Evolutionary conservation across 2,888 invertebrate genomes (phyloP).

Genomic region (Caenorhabditis sulstoni): DNA sequence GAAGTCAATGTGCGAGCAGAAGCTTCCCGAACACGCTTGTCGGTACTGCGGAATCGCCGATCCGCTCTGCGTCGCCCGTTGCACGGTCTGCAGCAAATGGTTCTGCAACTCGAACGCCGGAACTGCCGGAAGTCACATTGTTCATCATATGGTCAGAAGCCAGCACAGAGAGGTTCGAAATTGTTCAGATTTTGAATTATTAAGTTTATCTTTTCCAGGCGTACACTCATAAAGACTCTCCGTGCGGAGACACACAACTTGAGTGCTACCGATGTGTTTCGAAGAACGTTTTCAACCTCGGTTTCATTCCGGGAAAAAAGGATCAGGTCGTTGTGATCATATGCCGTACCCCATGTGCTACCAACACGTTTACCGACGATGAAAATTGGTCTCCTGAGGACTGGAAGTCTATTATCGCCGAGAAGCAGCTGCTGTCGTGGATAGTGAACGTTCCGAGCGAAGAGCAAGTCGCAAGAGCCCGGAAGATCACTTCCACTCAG

Average conservation of each 20-base stretch:
- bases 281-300: conserved; percentile 96
- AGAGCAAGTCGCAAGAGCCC: conserved; percentile 93
- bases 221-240: conserved; percentile 90
- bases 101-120: conserved; percentile 94
- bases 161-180: conserved; percentile 98
- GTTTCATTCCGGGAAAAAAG: conserved; percentile 98
- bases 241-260: conserved; percentile 95
- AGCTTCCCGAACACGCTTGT: conserved; percentile 91
- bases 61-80: conserved; percentile 96
- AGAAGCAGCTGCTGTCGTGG: conserved; percentile 91
- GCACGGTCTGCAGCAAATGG: conserved; percentile 99
- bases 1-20: conserved; percentile 86
- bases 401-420: conserved; percentile 83
- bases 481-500: conserved; percentile 93
- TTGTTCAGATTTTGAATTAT: too few species aligned
- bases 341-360: conserved; percentile 98
- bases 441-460: conserved; percentile 97
- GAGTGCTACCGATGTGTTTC: conserved; percentile 99
- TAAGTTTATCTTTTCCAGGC: too few species aligned
- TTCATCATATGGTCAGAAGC: conserved; percentile 98
- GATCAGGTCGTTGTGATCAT: conserved; percentile 85
- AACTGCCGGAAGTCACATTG: conserved; percentile 88
- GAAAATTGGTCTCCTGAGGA: conserved; percentile 90
- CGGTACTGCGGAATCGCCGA: conserved; percentile 99
- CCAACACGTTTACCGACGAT: conserved; percentile 95